These are phyloP conservation scores for Caenorhabditis afra DNA, from an alignment of 2,888 invertebrate species.

Conservation along the genomic window DNA sequence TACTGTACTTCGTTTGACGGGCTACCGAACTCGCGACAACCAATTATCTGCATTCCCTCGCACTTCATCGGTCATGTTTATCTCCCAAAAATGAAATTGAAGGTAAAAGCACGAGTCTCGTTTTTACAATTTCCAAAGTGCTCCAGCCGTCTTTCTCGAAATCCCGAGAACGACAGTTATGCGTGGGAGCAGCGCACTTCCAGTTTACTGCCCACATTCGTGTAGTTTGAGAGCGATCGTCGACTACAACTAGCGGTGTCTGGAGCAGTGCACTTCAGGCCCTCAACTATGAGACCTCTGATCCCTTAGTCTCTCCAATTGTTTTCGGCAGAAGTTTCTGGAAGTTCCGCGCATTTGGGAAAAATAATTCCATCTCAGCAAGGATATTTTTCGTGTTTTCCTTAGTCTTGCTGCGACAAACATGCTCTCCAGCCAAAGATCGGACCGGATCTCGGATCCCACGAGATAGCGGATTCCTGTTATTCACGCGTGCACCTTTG, in stretches of 20 bases:
- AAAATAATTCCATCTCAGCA: slow-evolving; percentile 36
- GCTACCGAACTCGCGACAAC: slow-evolving; percentile 17
- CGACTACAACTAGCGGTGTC: not conserved
- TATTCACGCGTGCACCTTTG: slow-evolving; percentile 30
- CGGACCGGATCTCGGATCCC: slow-evolving; percentile 24
- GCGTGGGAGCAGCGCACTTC: slow-evolving; percentile 31
- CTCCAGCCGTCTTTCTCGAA: slow-evolving; percentile 6
- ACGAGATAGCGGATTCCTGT: slow-evolving; percentile 35
- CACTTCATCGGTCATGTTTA: slow-evolving; percentile 20
- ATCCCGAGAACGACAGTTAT: slow-evolving; percentile 16
- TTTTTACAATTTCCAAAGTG: slow-evolving; percentile 5
- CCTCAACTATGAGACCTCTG: not conserved
- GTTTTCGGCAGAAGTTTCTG: slow-evolving; percentile 20
- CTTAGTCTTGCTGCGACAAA: slow-evolving; percentile 24
- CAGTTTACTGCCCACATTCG: slow-evolving; percentile 21
- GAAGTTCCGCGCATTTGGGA: slow-evolving; percentile 3
- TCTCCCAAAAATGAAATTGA: not conserved
- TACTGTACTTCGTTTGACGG: not conserved
- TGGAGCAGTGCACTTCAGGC: not conserved
- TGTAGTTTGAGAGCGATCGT: slow-evolving; percentile 16
- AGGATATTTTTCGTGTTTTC: slow-evolving; percentile 30
- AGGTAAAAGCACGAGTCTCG: not conserved
- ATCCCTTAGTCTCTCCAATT: not conserved
- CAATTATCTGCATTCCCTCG: slow-evolving; percentile 24
- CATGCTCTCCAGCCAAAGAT: slow-evolving; percentile 47